Base-by-base conservation (phyloP, 2,113 vertebrate species). In the Coreoperca whiteheadi region DNA sequence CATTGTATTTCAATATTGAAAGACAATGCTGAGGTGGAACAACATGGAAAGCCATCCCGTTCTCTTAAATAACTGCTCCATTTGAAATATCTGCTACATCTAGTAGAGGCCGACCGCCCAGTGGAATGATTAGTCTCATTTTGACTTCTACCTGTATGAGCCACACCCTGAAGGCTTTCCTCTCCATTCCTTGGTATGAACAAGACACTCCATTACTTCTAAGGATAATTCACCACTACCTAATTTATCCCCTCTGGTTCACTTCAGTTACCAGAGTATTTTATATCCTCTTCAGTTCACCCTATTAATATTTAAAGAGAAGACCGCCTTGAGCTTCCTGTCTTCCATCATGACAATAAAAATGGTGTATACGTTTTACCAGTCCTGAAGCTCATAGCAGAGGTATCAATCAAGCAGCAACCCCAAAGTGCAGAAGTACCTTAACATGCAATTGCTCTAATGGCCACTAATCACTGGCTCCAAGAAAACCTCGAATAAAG, bases 221-320 rank as follows among this genome's bases (percentile, higher is more conserved):
- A 51, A 60, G 61, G 76, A 82, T 84, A 74, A 85, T 89, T 88
- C 71, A 82, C 81, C 74, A 34, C n/a, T 32, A 51, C 32, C 81
- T 81, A 78, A 85, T 88, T 70, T 39, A 81, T 78, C 60, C 81
- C 87, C 77, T 65, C 81, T 68, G 80, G 68, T 90, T 91, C 78
- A 82, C 79, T 84, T 87, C 77, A 79, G 76, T 76, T 80, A 88
- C 78, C 65, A 66, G 60, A 88, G 74, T 68, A 83, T 81, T 91
- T 92, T 81, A 86, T 82, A 87, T 74, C 69, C 76, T 80, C 68
- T 92, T 89, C 87, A 82, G 71, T 82, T 77, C 79, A 48, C 51
- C 59, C 41, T 83, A 89, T 90, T 88, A 90, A 93, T 89, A 86
- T 80, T 89, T 84, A 84, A 92, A 88, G 63, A 85, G 74, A 84